These are phyloP conservation scores for Drosophila gunungcola DNA, from an alignment of 1,140 invertebrate species.

Conservation along the genomic window DNA sequence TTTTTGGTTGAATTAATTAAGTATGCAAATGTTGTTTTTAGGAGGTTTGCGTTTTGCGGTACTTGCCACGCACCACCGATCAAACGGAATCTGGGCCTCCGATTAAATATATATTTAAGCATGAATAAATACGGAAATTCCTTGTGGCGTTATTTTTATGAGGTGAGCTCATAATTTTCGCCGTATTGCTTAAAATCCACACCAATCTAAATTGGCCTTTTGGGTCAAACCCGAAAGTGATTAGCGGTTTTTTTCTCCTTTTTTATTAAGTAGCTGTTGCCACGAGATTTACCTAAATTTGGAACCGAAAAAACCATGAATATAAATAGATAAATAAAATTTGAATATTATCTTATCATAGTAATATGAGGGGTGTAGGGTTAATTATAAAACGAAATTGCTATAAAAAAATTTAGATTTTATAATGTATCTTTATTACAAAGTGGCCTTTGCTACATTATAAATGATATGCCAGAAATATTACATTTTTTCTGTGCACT, in stretches of 20 bases:
- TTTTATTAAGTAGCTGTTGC: slow-evolving; percentile 35
- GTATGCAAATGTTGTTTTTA: slow-evolving; percentile 68
- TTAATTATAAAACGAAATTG: too few species aligned
- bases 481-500: too few species aligned
- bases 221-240: slow-evolving; percentile 58
- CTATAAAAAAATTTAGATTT: too few species aligned
- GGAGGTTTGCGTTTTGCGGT: slow-evolving; percentile 63
- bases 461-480: too few species aligned
- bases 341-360: background rate
- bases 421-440: too few species aligned
- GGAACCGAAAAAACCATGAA: background rate
- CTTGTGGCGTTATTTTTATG: slow-evolving; percentile 71
- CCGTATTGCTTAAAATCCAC: slow-evolving; percentile 40
- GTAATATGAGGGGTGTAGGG: too few species aligned
- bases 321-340: background rate
- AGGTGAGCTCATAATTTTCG: slow-evolving; percentile 77
- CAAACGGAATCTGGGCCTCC: slow-evolving; percentile 65
- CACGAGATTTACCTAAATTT: slow-evolving; percentile 19
- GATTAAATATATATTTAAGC: slow-evolving; percentile 54
- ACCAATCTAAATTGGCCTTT: slow-evolving; percentile 53
- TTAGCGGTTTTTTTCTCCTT: slow-evolving; percentile 24
- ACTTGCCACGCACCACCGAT: slow-evolving; percentile 73
- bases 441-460: too few species aligned
- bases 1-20: slow-evolving; percentile 67
- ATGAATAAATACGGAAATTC: slow-evolving; percentile 59